Evolutionary conservation across 2,113 vertebrate genomes (phyloP).

Genomic region (Ptilonorhynchus violaceus): DNA sequence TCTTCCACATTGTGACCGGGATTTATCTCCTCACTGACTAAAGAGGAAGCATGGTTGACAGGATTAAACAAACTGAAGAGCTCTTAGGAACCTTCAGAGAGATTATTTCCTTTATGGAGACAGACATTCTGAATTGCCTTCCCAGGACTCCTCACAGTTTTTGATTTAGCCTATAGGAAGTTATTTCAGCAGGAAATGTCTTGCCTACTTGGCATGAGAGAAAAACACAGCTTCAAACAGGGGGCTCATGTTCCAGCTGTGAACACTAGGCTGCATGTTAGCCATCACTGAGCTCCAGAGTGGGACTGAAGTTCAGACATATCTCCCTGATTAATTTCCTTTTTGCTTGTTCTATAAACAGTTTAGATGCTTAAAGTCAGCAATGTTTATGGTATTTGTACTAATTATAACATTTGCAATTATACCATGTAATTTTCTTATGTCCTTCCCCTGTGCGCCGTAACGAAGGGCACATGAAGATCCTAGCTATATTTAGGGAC

Average conservation of each 20-base stretch:
- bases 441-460: not conserved
- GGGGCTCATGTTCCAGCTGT: fast-evolving
- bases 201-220: not conserved
- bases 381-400: not conserved
- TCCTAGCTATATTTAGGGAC: not conserved
- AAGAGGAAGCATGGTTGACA: not conserved
- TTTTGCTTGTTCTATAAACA: not conserved
- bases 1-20: not conserved
- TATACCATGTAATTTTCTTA: not conserved
- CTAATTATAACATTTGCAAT: not conserved
- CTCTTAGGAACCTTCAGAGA: not conserved
- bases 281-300: not conserved
- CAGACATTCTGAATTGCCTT: not conserved
- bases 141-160: not conserved
- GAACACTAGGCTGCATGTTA: not conserved
- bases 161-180: not conserved
- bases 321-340: not conserved
- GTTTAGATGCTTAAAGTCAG: not conserved
- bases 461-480: not conserved
- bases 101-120: not conserved
- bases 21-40: not conserved
- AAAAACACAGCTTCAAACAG: not conserved
- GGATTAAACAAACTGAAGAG: not conserved
- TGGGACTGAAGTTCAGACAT: not conserved
- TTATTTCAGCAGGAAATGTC: not conserved